These are phyloP conservation scores for Leuciscus waleckii DNA, from an alignment of 2,797 vertebrate genomes.

Conservation along the genomic window DNA sequence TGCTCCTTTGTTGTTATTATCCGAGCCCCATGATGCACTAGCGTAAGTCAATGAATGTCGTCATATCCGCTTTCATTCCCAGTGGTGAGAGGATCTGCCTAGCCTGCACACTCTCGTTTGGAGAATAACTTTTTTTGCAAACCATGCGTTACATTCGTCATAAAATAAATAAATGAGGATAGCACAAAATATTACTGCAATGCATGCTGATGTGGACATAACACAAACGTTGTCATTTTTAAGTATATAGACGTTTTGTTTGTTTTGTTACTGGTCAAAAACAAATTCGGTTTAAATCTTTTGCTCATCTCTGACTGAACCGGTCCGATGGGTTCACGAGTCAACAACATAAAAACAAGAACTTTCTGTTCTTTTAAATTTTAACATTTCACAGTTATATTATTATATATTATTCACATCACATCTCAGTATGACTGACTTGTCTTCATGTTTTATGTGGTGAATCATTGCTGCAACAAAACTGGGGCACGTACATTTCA, in stretches of 20 bases:
- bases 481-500: neutral
- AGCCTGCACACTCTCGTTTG: neutral
- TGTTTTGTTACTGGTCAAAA: neutral
- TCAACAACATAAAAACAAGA: neutral
- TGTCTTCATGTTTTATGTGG: neutral
- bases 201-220: neutral
- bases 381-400: neutral
- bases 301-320: neutral
- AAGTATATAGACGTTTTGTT: neutral
- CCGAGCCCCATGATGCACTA: slow-evolving; percentile 11
- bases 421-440: neutral
- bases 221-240: neutral
- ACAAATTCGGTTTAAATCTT: neutral
- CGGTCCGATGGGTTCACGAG: neutral
- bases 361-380: neutral
- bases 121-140: neutral
- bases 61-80: neutral
- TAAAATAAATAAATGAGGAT: neutral
- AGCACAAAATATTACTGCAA: neutral
- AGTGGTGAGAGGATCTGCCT: neutral
- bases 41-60: neutral
- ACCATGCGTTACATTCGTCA: neutral
- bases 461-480: neutral
- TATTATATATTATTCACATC: no score
- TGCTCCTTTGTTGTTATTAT: slow-evolving; percentile 29